Evolutionary conservation across 2,797 vertebrate genomes (phyloP).

Genomic region (Sandelia bainsii): DNA sequence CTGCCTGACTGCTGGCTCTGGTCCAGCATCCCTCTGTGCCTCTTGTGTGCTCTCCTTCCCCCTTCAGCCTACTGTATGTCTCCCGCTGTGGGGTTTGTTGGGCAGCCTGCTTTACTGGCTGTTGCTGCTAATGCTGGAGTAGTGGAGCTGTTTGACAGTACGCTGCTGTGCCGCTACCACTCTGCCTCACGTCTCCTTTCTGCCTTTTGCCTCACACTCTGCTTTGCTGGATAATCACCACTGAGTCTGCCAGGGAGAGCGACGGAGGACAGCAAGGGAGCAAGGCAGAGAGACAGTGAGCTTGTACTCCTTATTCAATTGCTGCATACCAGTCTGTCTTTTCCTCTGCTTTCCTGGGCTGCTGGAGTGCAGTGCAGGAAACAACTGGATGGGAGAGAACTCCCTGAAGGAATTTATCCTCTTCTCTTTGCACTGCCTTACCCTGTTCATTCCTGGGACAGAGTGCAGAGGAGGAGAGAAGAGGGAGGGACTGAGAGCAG

Average conservation of each 20-base stretch:
- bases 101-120: conserved; percentile 63
- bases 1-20: conserved; percentile 63
- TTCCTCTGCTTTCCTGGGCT: conserved; percentile 30
- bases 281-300: conserved; percentile 38
- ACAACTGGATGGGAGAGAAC: conserved; percentile 44
- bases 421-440: conserved; percentile 44
- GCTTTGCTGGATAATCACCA: conserved; percentile 59
- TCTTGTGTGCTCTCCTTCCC: conserved; percentile 44
- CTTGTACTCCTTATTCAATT: conserved; percentile 37
- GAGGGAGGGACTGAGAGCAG: conserved; percentile 70
- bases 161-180: conserved; percentile 41
- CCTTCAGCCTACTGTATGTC: conserved; percentile 48
- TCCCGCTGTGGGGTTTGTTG: conserved; percentile 46
- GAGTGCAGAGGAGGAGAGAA: conserved; percentile 72
- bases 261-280: conserved; percentile 48
- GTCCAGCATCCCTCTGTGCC: conserved; percentile 63
- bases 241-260: conserved; percentile 47
- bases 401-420: conserved; percentile 60
- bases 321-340: conserved; percentile 58
- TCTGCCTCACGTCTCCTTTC: conserved; percentile 50
- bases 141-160: conserved; percentile 54
- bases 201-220: conserved; percentile 52
- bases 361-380: conserved; percentile 37
- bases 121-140: conserved; percentile 53
- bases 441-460: conserved; percentile 75